Evolutionary conservation across 2,113 vertebrate species (phyloP).

Genomic region (Redunca redunca): DNA sequence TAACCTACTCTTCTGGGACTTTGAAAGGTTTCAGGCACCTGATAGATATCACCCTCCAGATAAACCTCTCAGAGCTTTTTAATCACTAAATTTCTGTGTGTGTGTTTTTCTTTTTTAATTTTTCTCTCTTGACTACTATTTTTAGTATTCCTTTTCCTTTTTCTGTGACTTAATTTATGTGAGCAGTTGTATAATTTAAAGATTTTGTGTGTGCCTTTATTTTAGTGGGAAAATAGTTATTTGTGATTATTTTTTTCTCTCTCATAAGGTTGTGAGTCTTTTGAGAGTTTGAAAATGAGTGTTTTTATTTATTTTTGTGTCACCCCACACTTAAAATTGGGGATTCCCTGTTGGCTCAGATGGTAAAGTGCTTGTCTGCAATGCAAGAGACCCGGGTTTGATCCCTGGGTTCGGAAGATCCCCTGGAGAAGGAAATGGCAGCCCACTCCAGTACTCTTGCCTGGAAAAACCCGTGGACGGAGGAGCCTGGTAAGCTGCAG

Average conservation of each 20-base stretch:
- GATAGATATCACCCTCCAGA: background rate
- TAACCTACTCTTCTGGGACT: background rate
- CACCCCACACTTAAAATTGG: background rate
- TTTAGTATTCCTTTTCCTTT: background rate
- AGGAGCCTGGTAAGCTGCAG: background rate
- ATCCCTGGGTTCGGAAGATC: background rate
- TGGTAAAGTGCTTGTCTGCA: background rate
- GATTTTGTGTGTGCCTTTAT: background rate
- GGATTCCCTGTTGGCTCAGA: background rate
- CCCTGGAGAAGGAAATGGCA: background rate
- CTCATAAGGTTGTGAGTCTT: background rate
- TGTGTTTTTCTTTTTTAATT: background rate
- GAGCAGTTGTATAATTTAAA: background rate
- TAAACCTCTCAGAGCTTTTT: background rate
- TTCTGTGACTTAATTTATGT: background rate
- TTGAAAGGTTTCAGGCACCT: background rate
- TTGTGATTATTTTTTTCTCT: background rate
- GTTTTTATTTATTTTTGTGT: background rate
- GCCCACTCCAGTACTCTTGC: background rate
- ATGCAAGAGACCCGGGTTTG: fast-evolving
- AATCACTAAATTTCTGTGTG: background rate
- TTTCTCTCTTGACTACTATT: background rate
- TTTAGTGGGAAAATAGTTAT: background rate
- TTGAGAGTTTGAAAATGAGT: background rate
- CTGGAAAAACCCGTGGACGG: background rate